Percentiles rank a stretch among this genome's conserved stretches.
phyloP scores from a whole-genome alignment of 2,113 vertebrate species.

The Gymnocephalus cernua region DNA sequence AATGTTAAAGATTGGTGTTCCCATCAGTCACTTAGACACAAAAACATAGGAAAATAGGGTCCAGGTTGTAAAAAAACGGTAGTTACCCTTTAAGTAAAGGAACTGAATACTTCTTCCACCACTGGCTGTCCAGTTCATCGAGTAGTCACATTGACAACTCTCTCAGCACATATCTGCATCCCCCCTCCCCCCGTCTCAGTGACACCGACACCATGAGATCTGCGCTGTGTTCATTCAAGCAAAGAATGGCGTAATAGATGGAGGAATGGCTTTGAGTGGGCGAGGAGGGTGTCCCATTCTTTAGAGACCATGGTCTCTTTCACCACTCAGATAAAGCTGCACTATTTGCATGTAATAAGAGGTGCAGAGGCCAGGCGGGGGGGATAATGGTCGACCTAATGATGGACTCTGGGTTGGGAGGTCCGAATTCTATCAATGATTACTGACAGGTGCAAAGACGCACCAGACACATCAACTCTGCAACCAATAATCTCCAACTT shows the following conservation, averaged over 20 bases:
- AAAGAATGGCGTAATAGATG: conserved; percentile 55
- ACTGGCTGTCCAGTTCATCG: background rate
- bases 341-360: conserved; percentile 88
- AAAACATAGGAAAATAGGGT: too few species aligned
- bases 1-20: too few species aligned
- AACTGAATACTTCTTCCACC: too few species aligned
- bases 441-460: conserved; percentile 72
- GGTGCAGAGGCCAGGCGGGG: conserved; percentile 80
- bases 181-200: conserved; percentile 12
- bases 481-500: background rate
- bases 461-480: background rate
- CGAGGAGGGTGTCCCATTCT: conserved; percentile 59
- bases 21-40: too few species aligned
- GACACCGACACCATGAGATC: conserved; percentile 54
- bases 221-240: conserved; percentile 40
- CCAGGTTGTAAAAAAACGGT: too few species aligned
- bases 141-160: conserved; percentile 4
- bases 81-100: too few species aligned
- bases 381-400: conserved; percentile 72
- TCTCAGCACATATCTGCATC: conserved; percentile 32
- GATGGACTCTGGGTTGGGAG: conserved; percentile 48
- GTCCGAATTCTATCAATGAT: conserved; percentile 66
- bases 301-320: conserved; percentile 79
- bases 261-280: conserved; percentile 68
- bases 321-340: conserved; percentile 83